Base-by-base conservation (phyloP, 1,140 invertebrate genomes). In the Contarinia nasturtii region DNA sequence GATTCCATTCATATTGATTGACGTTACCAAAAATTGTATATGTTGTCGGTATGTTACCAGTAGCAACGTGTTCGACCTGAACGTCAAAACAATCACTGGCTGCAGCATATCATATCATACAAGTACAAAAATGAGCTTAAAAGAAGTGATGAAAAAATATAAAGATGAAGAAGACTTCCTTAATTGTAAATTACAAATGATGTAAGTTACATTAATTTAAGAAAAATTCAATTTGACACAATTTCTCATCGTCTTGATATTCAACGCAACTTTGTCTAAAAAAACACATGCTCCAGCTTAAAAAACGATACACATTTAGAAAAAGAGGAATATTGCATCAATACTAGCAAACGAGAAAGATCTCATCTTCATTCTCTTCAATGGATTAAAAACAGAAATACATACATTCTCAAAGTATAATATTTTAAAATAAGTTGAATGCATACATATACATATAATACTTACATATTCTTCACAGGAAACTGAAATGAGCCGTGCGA, bases 401-500 rank as follows among this genome's bases (percentile, higher is more conserved):
- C 17, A 15, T 14, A 40, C 3, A 3, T 40, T 40, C 17, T 40
- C 37, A n/a, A 15, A 14, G 17, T 40, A 15, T 14, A 7, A 40
- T n/a, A 14, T 40, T 4, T n/a, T n/a, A n/a, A n/a, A 5, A 40
- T 40, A 40, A n/a, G 37, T 36, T 8, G 37, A 40, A 15, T 40
- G 14, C 37, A n/a, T 36, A 36, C n/a, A 10, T 36, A 8, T 14
- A 20, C 10, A 17, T 19, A 44, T 7, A 44, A 15, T 19, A 44
- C 18, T 33, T 21, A n/a, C 18, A 21, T 33, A 21, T 10, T n/a
- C 20, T 17, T 44, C 15, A 7, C 37, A 63, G 61, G 53, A 59
- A 1, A 44, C 63, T 18, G 61, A 63, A 51, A 58, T 63, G 47
- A 54, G 58, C 2, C 63, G 63, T 15, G 61, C 61, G 10, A 57